Conservation (phyloP, 2,888 invertebrate species). For the Rosalia funebris region DNA sequence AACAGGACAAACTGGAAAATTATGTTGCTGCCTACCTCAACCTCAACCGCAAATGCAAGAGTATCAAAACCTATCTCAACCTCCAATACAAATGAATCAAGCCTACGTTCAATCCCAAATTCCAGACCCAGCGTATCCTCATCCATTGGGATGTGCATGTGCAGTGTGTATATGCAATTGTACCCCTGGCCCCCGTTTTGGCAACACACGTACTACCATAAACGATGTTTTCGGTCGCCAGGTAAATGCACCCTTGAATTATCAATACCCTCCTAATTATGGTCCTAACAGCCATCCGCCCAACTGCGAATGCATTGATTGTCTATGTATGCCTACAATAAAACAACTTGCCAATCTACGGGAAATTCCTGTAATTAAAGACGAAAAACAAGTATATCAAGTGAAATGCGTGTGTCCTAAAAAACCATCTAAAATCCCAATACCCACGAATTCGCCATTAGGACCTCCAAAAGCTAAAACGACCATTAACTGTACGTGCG, state of each 20-base stretch:
- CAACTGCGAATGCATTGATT: constrained; percentile 49
- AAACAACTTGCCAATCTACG: constrained; percentile 42
- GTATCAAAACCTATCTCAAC: not conserved
- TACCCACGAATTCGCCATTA: constrained; percentile 31
- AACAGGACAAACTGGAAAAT: constrained; percentile 1
- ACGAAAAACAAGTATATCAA: constrained; percentile 48
- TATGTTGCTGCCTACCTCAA: constrained; percentile 26
- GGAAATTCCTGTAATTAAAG: constrained; percentile 41
- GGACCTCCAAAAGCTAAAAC: constrained; percentile 14
- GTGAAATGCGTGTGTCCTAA: constrained; percentile 44
- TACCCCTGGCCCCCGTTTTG: constrained; percentile 20
- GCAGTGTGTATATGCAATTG: constrained; percentile 30
- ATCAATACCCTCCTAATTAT: not conserved
- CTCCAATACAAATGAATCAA: not conserved
- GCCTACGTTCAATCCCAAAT: constrained; percentile 1
- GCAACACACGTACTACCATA: constrained; percentile 26
- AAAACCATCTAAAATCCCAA: constrained; percentile 44
- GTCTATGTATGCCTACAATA: constrained; percentile 44
- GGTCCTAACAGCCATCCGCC: constrained; percentile 29
- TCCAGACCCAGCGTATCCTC: constrained; percentile 7
- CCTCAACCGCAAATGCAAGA: not conserved
- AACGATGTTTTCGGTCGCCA: constrained; percentile 24
- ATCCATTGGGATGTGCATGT: constrained; percentile 36
- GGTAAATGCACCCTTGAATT: not conserved
- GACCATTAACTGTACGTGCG: constrained; percentile 7